phyloP scores from a whole-genome alignment of 2,113 vertebrate genomes.

The Bubalus kerabau region DNA sequence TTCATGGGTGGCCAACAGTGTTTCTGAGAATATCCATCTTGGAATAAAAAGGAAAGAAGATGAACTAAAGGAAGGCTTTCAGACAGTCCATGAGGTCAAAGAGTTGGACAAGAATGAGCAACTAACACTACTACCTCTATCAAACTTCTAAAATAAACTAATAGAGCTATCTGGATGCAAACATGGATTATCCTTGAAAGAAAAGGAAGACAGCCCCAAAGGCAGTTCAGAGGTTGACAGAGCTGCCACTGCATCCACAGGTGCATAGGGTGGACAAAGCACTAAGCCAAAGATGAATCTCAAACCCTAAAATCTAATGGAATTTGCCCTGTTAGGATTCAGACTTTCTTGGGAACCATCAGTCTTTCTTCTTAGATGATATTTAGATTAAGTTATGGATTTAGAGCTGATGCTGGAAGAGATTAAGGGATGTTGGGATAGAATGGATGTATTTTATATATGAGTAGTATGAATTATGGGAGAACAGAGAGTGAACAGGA shows the following conservation, averaged over 20 bases:
- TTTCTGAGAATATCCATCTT: neutral
- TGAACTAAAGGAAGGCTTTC: neutral
- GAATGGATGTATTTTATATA: neutral
- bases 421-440: neutral
- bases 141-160: neutral
- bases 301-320: neutral
- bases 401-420: neutral
- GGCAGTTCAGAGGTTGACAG: neutral
- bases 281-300: neutral
- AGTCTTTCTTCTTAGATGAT: neutral
- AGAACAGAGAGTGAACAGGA: neutral
- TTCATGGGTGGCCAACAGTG: neutral
- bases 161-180: neutral
- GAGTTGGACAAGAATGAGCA: neutral
- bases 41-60: neutral
- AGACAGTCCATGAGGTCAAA: neutral
- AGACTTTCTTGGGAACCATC: neutral
- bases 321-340: neutral
- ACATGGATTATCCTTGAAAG: neutral
- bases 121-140: neutral
- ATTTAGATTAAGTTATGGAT: neutral
- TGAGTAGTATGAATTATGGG: neutral
- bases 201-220: neutral
- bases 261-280: neutral
- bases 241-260: neutral